phyloP scores from a whole-genome alignment of 2,888 invertebrate genomes.

The Peribatodes rhomboidaria region DNA sequence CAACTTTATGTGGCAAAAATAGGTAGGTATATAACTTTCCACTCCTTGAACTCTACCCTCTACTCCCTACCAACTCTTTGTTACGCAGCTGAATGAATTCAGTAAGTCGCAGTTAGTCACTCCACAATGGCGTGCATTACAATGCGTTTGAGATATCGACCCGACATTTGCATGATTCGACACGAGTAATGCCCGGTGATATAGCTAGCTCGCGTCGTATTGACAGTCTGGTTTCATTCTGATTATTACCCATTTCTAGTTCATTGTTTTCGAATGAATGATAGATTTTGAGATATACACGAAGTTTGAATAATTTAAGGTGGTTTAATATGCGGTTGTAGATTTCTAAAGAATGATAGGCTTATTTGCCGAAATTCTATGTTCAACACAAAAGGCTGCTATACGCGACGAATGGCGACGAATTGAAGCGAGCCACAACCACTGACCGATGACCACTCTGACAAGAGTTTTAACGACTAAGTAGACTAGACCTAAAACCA shows the following conservation, averaged over 20 bases:
- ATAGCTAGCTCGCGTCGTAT: slow-evolving; percentile 23
- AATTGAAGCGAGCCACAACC: no score
- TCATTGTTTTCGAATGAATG: background rate
- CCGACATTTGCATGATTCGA: slow-evolving; percentile 68
- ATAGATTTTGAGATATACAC: background rate
- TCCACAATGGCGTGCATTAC: slow-evolving; percentile 54
- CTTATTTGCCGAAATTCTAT: no score
- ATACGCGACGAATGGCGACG: no score
- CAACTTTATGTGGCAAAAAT: background rate
- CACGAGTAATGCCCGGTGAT: slow-evolving; percentile 42
- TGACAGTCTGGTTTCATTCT: slow-evolving; percentile 23
- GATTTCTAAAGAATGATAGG: no score
- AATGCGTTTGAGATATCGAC: slow-evolving; percentile 47
- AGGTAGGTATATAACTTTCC: slow-evolving; percentile 7
- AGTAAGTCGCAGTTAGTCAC: slow-evolving; percentile 59
- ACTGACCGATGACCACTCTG: no score
- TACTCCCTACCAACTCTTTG: slow-evolving; percentile 35
- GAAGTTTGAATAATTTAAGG: background rate
- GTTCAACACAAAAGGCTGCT: no score
- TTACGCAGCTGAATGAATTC: slow-evolving; percentile 41
- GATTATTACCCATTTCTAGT: slow-evolving; percentile 9
- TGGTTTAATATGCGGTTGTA: background rate
- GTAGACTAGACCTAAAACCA: no score
- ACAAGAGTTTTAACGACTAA: no score
- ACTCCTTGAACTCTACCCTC: background rate